phyloP scores from a whole-genome alignment of 2,888 invertebrate genomes.

The Diarsia rubi region DNA sequence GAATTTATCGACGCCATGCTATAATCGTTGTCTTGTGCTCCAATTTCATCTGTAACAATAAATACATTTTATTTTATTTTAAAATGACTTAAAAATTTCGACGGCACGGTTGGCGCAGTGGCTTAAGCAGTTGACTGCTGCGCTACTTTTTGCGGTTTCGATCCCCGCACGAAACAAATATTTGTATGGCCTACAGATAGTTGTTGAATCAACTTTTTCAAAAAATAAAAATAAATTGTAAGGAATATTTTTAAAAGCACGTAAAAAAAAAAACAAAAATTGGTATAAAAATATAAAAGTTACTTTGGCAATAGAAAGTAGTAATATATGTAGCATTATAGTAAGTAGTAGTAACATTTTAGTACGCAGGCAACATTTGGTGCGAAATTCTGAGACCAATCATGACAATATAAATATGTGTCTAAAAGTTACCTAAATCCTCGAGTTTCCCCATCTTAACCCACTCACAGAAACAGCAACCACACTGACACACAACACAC shows the following conservation, averaged over 20 bases:
- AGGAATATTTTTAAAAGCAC: no score
- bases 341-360: neutral
- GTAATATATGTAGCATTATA: no score
- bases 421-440: conserved; percentile 16
- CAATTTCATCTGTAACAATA: conserved; percentile 87
- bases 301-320: no score
- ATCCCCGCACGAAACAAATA: no score
- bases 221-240: no score
- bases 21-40: conserved; percentile 81
- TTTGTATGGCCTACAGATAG: no score
- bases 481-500: conserved; percentile 2
- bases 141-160: no score
- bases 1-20: conserved; percentile 89
- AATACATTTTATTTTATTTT: no score
- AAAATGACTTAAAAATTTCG: no score
- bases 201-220: no score
- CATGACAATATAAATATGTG: neutral
- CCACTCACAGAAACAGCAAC: neutral
- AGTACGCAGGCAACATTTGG: neutral
- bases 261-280: neutral
- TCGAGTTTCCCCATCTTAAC: conserved; percentile 5
- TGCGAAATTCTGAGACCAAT: neutral
- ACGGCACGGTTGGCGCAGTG: no score
- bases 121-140: no score
- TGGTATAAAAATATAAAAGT: neutral